Evolutionary conservation across 2,888 invertebrate species (phyloP), one percentile per base, ranked within the genome.

Genomic region (Unio pictorum): DNA sequence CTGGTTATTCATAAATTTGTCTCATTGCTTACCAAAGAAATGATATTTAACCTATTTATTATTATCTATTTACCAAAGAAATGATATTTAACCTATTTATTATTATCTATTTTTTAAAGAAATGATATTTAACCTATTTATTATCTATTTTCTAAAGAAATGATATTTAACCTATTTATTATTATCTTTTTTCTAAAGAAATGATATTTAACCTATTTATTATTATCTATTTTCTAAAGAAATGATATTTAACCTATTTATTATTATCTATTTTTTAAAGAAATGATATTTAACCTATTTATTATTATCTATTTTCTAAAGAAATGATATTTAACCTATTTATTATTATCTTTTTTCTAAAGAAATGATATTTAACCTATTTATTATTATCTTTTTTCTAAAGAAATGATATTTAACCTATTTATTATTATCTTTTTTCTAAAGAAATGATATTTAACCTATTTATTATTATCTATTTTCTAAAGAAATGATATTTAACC

Each of bases 261-360:
- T 60, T 60, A 45, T 60, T 28, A 75, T 72, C 63, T 68, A 57
- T 63, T 85, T 85, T 68, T 87, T 23, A 23, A 23, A 23, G 23
- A 23, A 23, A 23, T 23, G 23, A 23, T 23, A 23, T 11, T 11
- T 11, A 45, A 45, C 11, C 11, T 1, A 54, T 1, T 45, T 60
- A 45, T 60, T 30, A 17, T 1, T 28, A 75, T 72, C 63, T 68
- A 56, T 63, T 85, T 85, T 68, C 87, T 23, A 23, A 23, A 23
- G 23, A 23, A 23, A 23, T 23, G 23, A 23, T 23, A 23, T 11
- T 11, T 11, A 45, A 45, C 11, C 11, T 1, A 54, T 1, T 45
- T 60, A 45, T 60, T 30, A 17, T 1, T 28, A 75, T 72, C 63
- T 68, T 56, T 63, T 85, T 85, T 68, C 87, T 23, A 23, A 23